phyloP scores from a whole-genome alignment of 2,113 vertebrate genomes.

The Mesembrinibis cayennensis region DNA sequence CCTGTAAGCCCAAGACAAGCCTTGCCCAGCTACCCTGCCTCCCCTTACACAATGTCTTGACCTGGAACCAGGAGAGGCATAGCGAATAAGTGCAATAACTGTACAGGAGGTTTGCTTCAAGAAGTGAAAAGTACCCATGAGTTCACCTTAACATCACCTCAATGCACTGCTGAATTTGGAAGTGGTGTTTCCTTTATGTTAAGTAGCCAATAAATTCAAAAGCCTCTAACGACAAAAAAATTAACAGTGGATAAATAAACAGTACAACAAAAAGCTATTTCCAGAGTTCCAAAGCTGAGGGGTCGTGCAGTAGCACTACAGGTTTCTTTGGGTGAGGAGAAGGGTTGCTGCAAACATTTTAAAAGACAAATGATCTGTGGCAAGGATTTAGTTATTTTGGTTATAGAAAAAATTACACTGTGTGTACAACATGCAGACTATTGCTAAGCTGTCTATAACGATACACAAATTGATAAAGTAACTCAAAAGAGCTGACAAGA shows the following conservation, averaged over 20 bases:
- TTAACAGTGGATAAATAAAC: background rate
- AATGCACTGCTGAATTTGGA: background rate
- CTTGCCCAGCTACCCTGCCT: background rate
- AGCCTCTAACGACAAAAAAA: background rate
- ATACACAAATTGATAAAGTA: background rate
- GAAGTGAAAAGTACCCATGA: background rate
- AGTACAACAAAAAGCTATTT: background rate
- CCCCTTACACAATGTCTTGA: fast-evolving
- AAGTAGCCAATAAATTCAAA: background rate
- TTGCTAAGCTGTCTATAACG: background rate
- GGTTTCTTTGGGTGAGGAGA: background rate
- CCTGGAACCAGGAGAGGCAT: background rate
- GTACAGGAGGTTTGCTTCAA: background rate
- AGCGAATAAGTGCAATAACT: background rate
- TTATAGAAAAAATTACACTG: background rate
- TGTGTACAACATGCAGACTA: background rate
- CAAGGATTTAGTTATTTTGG: background rate
- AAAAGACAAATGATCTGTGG: background rate
- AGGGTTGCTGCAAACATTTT: background rate
- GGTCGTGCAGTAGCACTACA: background rate
- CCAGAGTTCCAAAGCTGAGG: background rate
- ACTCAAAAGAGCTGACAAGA: background rate
- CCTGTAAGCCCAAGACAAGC: background rate
- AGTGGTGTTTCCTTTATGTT: background rate
- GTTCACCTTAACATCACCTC: background rate